These are phyloP conservation scores for Erebia epiphron DNA, from an alignment of 2,888 invertebrate species.

Conservation along the genomic window DNA sequence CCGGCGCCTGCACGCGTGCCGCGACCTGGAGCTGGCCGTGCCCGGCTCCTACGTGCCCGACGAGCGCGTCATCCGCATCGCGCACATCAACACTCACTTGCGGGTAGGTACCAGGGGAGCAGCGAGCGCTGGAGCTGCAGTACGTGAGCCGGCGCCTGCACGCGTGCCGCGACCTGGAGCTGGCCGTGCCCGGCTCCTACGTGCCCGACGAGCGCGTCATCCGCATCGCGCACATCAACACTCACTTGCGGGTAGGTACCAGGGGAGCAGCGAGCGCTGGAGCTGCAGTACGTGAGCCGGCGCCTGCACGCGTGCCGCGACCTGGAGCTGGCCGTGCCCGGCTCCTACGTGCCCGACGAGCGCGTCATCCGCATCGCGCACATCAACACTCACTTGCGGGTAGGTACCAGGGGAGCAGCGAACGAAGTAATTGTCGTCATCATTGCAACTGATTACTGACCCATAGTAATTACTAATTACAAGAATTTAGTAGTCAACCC, in stretches of 20 bases:
- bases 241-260: constrained; percentile 94
- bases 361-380: constrained; percentile 94
- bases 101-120: constrained; percentile 94
- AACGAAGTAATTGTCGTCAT: too few relatives aligned
- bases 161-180: constrained; percentile 94
- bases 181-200: constrained; percentile 99
- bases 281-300: constrained; percentile 92
- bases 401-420: constrained; percentile 92
- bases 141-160: constrained; percentile 88
- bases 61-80: constrained; percentile 94
- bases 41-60: constrained; percentile 99
- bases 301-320: constrained; percentile 94
- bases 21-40: constrained; percentile 97
- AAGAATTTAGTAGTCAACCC: too few relatives aligned
- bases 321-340: constrained; percentile 98
- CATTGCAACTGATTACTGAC: too few relatives aligned
- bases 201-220: constrained; percentile 96
- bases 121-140: constrained; percentile 66
- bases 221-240: constrained; percentile 94
- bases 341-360: constrained; percentile 97
- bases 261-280: constrained; percentile 85
- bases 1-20: constrained; percentile 94
- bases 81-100: constrained; percentile 94
- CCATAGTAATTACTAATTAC: too few relatives aligned
- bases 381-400: constrained; percentile 95